Evolutionary conservation across 2,888 invertebrate genomes (phyloP).

Genomic region (Seladonia tumulorum): DNA sequence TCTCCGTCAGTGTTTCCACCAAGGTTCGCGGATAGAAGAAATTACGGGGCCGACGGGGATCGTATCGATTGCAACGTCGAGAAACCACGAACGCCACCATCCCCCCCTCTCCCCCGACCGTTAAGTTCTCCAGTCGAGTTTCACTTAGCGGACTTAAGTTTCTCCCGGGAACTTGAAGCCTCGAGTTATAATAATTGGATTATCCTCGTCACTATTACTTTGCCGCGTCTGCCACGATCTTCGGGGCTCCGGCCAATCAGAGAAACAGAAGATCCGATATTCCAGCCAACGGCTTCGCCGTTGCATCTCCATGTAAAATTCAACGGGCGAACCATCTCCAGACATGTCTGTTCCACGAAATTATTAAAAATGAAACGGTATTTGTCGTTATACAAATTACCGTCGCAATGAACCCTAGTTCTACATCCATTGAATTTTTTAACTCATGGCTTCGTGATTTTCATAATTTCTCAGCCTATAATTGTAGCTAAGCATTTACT

Average conservation of each 20-base stretch:
- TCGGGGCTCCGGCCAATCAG: not conserved
- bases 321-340: not conserved
- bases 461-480: not conserved
- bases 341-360: not conserved
- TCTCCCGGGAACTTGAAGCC: slow-evolving; percentile 11
- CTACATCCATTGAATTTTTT: too few species aligned
- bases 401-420: not conserved
- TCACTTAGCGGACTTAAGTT: slow-evolving; percentile 19
- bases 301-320: not conserved
- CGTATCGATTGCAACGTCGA: slow-evolving; percentile 13
- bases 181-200: slow-evolving; percentile 25
- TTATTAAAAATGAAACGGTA: not conserved
- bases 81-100: not conserved
- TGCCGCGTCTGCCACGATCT: not conserved
- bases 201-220: slow-evolving; percentile 19
- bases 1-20: not conserved
- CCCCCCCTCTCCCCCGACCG: not conserved
- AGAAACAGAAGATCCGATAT: slow-evolving; percentile 8
- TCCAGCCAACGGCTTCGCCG: not conserved
- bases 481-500: too few species aligned
- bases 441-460: not conserved
- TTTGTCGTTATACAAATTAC: not conserved
- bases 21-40: not conserved
- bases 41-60: not conserved
- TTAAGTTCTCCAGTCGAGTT: slow-evolving; percentile 26